Evolutionary conservation across 2,888 invertebrate species (phyloP), one percentile per base, ranked within the genome.

Genomic region (Alloscopus bannaensis): DNA sequence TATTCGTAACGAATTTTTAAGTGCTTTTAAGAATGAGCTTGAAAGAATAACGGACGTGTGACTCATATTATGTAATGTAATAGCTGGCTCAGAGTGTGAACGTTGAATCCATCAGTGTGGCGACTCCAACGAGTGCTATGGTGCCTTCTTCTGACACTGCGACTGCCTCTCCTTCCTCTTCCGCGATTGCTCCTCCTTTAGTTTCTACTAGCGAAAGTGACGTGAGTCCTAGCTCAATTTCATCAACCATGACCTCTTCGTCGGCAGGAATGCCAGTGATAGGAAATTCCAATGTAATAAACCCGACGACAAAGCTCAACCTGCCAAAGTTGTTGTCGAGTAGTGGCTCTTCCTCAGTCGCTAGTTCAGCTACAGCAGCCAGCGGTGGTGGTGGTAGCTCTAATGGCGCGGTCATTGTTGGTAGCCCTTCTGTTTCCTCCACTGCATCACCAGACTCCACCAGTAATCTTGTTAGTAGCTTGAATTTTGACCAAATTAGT

Each of bases 21-120:
- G 66, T 76, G 69, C 62, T 76, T 76, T 47, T 36, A 36, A 13
- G 8, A 28, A 40, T 64, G 22, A 66, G 59, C 66, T 59, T 73
- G 66, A 69, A 64, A 36, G 45, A 75, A 76, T 76, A 69, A 76
- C 76, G 62, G 62, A 55, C 69, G 24, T 76, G 76, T 76, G 20
- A 55, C 60, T 69, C 68, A 69, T n/a, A n/a, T n/a, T n/a, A n/a
- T 69, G 50, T 78, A 72, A 72, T 64, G 57, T 72, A 72, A 45
- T 81, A 81, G 81, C 72, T 81, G 81, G 72, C 77, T 81, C 81
- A 81, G 66, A 77, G 47, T 77, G 71, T 77, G 68, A 81, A 72
- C 72, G 66, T 77, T 81, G 77, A 77, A 57, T 55, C 77, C 57
- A 70, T 77, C 77, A 77, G 31, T 77, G 55, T 70, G 77, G 57